These are phyloP conservation scores for Vanessa atalanta DNA, from an alignment of 1,140 invertebrate species.

Conservation along the genomic window DNA sequence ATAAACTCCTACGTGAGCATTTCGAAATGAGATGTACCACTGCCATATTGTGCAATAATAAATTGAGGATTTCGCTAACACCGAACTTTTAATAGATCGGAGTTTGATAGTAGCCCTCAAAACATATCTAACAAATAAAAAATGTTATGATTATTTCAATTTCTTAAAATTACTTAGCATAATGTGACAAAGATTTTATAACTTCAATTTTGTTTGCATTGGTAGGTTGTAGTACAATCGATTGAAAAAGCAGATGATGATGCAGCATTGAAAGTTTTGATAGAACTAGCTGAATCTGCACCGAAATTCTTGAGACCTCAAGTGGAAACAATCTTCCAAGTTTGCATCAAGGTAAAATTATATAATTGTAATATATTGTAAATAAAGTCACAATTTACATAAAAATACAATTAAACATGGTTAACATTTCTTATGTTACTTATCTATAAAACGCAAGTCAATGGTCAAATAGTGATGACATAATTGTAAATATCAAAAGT, in stretches of 20 bases:
- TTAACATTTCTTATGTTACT: neutral
- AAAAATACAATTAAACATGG: neutral
- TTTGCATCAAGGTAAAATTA: conserved; percentile 91
- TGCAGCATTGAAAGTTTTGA: conserved; percentile 92
- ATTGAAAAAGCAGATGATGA: conserved; percentile 94
- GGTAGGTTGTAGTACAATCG: conserved; percentile 88
- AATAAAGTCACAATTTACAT: conserved; percentile 27
- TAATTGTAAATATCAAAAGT: neutral
- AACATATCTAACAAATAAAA: conserved; percentile 37
- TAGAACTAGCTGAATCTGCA: conserved; percentile 95
- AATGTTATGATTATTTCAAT: neutral
- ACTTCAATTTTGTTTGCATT: conserved; percentile 23
- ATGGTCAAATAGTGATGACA: conserved; percentile 3
- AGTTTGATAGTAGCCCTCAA: conserved; percentile 73
- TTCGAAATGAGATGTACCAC: conserved; percentile 51
- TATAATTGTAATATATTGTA: neutral
- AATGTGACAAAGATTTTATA: neutral
- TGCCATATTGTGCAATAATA: conserved; percentile 61
- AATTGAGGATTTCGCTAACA: conserved; percentile 70
- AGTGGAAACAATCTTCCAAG: conserved; percentile 91
- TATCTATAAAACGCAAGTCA: neutral
- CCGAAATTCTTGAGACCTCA: conserved; percentile 96
- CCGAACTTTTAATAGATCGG: conserved; percentile 52
- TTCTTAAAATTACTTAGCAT: neutral
- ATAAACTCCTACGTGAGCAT: conserved; percentile 59